Evolutionary conservation across 2,888 invertebrate species (phyloP), one percentile per base, ranked within the genome.

Genomic region (Volucella zonaria): DNA sequence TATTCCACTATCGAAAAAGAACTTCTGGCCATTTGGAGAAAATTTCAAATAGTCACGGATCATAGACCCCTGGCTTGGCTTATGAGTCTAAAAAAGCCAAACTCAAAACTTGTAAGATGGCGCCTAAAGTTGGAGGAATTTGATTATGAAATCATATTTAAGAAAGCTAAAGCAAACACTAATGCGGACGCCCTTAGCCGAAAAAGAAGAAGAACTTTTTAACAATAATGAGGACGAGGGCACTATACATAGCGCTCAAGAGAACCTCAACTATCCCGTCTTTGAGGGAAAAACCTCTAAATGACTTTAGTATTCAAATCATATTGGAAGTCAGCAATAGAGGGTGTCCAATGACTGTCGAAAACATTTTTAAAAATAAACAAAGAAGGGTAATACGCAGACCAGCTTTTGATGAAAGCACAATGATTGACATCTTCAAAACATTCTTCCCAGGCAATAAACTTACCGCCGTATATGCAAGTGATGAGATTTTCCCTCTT

Each of bases 1-100:
- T 89, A 89, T 51, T 82, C 82, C 4, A 87, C 88, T 1, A 88
- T 89, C 10, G 89, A 91, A 68, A 90, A 89, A 54, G 90, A 91
- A 86, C 18, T 23, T 23, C 2, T 23, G 18, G 18, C 18, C 61
- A 88, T 90, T 23, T 1, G 18, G 18, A 23, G 18, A 23, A 23
- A 23, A 23, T 23, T 23, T 23, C 18, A 23, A 23, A 23, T 23
- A 23, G 18, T 23, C 18, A 23, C 3, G 18, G 3, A 23, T 23
- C 18, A 23, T 23, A 23, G 18, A 23, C 18, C 3, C 18, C 18
- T 23, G 18, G 2, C 18, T 23, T 23, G 18, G 18, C 18, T 23
- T 23, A 23, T 23, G 18, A 23, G 3, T 23, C 2, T 23, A 23
- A 23, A 23, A 3, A 0, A 23, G 18, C 18, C 18, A 23, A 23